Base-by-base conservation (phyloP, 2,113 vertebrate genomes). In the Misgurnus anguillicaudatus region DNA sequence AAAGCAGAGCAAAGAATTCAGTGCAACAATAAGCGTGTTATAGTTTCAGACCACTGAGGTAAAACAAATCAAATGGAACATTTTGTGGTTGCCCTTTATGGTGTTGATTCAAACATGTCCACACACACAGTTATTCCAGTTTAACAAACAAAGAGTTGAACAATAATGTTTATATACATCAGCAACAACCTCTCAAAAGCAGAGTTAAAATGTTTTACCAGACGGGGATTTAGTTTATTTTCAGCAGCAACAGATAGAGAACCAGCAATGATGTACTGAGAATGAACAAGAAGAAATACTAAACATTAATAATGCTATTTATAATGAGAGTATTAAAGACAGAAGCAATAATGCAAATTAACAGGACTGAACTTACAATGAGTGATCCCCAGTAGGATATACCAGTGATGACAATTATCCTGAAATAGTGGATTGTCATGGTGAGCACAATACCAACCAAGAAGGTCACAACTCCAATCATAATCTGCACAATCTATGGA, bases 401-500 rank as follows among this genome's bases (percentile, higher is more conserved):
- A 17, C 78, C 78, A 45, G 13, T 31, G 13, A 2, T 3, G 9
- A 68, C 10, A 4, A 4, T 6, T 9, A 68, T 36, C 1, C 0
- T 0, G 7, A 0, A 0, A n/a, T 10, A 3, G 14, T 3, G 0
- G 4, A 3, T 0, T 41, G 3, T 0, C 2, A 21, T 3, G 13
- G 19, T 4, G 6, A 24, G 16, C n/a, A 65, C 7, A 4, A 85
- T 58, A 31, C 78, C 71, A 48, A 71, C 14, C 2, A 81, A 19
- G 2, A 83, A 19, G 1, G 41, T 4, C 16, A 61, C 6, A 2
- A 79, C 17, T 4, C 70, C 70, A 9, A 72, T 79, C 6, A 83
- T 75, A 61, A 85, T 85, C 38, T 85, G 74, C 3, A 81, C 55
- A 4, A n/a, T 31, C 84, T 85, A 72, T 65, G n/a, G 13, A 21